These are phyloP conservation scores for Microdon myrmicae DNA, from an alignment of 2,888 invertebrate genomes.

Conservation along the genomic window DNA sequence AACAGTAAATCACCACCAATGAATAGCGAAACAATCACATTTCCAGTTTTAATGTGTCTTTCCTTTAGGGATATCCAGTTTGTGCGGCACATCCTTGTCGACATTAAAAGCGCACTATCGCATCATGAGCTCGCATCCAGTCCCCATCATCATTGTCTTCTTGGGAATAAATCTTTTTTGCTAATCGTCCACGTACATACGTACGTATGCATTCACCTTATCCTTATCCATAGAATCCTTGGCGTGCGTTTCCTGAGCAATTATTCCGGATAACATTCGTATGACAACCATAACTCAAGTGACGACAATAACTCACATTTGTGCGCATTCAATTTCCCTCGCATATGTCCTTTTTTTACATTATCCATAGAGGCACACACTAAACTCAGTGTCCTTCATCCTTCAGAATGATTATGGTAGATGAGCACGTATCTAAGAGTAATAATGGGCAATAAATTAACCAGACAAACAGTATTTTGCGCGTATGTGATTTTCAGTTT, in stretches of 20 bases:
- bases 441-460: conserved; percentile 51
- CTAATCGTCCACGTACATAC: not conserved
- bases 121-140: conserved; percentile 6
- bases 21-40: conserved; percentile 47
- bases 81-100: conserved; percentile 2
- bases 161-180: conserved; percentile 30
- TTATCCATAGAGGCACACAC: conserved; percentile 1
- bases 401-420: conserved; percentile 43
- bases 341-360: conserved; percentile 46
- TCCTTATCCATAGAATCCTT: conserved; percentile 36
- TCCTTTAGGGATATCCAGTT: conserved; percentile 32
- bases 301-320: conserved; percentile 51
- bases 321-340: conserved; percentile 49
- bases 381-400: conserved; percentile 2
- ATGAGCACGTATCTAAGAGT: conserved; percentile 26
- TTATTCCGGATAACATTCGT: conserved; percentile 50
- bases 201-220: conserved; percentile 11
- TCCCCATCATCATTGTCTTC: conserved; percentile 19
- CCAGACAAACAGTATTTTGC: conserved; percentile 36
- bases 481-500: conserved; percentile 25
- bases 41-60: conserved; percentile 41
- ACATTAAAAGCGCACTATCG: conserved; percentile 1
- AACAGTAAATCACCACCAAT: conserved; percentile 37
- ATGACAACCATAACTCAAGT: conserved; percentile 51
- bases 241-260: conserved; percentile 48